Evolutionary conservation across 2,113 vertebrate species (phyloP), one percentile per base, ranked within the genome.

Genomic region (Scomber scombrus): DNA sequence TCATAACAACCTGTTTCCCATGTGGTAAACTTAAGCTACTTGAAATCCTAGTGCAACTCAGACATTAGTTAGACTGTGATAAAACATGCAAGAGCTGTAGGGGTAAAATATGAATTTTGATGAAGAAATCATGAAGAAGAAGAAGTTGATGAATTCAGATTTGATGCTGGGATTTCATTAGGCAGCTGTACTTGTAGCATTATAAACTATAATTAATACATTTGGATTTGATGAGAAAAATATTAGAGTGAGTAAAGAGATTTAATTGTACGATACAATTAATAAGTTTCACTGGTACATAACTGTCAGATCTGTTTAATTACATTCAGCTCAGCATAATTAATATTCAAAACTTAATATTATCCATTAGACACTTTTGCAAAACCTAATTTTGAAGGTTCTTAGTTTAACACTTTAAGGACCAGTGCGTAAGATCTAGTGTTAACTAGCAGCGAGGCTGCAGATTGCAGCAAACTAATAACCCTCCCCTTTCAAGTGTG

Each of bases 131-230:
- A 55, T 26, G 18, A 71, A 26, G 46, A 31, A 58, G 18, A 71
- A 26, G 46, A 31, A 58, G 49, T 51, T 56, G 15, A 43, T 19
- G 1, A 15, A 51, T 67, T 55, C 15, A 11, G 15, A 58, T 63
- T 26, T 57, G 61, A n/a, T 18, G 31, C 12, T 50, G 70, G 16
- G 49, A 68, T 74, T 71, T 61, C 9, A 63, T 43, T 23, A 46
- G 40, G 10, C 21, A 15, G 45, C 16, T 21, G 18, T 46, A 1
- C 47, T 23, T 15, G 14, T 18, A 12, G 14, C 31, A 26, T 34
- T 11, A 21, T 11, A 23, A 50, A 8, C 14, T 1, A 26, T 34
- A 3, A 61, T 19, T 18, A 71, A 50, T 19, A 26, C 23, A 57
- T 3, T 49, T 0, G 18, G 16, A 70, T 23, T 31, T 62, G 1